Base-by-base conservation (phyloP, 2,797 vertebrate species). In the Anguilla marmorata region DNA sequence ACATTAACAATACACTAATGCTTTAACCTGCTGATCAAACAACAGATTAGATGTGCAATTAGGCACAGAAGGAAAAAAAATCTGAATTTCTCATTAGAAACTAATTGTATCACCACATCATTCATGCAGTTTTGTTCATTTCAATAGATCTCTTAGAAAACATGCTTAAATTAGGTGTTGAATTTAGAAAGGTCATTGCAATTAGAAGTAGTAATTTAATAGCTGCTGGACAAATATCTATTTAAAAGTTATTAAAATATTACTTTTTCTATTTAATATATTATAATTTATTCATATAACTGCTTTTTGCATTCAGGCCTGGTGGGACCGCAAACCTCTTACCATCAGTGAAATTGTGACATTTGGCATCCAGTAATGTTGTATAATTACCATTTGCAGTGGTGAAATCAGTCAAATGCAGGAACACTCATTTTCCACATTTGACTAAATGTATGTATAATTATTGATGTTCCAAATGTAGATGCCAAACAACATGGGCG, bases 41-140 rank as follows among this genome's bases (percentile, higher is more conserved):
- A 33, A 88, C 4, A 48, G 79, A 92, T 92, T 89, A 84, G 89
- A 90, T 91, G 84, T 86, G n/a, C 89, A 90, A 90, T 90, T 90
- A 87, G 56, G 52, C 79, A 79, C 30, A 86, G 60, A 83, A 84
- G 33, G 72, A 37, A 63, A 83, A 83, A 50, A 69, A 85, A 86
- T 87, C 63, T 87, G 84, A 82, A 87, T 87, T 89, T 41, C 79
- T 87, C 12, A 87, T 89, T 90, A 89, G 84, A 87, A 27, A 76
- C 48, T 85, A 63, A 21, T 9, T 48, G 79, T 82, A 50, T 48
- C 7, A 48, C 24, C 79, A 82, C 19, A 82, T 82, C 24, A 48
- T 82, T 82, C 45, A 21, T 79, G 14, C 37, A 41, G 30, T 45
- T 76, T 76, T 76, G 9, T 41, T 41, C 3, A 37, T 19, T 41